Percentiles rank a stretch among this genome's conserved stretches.
Conservation (phyloP, 2,797 vertebrate genomes). For the Galaxias olidus region DNA sequence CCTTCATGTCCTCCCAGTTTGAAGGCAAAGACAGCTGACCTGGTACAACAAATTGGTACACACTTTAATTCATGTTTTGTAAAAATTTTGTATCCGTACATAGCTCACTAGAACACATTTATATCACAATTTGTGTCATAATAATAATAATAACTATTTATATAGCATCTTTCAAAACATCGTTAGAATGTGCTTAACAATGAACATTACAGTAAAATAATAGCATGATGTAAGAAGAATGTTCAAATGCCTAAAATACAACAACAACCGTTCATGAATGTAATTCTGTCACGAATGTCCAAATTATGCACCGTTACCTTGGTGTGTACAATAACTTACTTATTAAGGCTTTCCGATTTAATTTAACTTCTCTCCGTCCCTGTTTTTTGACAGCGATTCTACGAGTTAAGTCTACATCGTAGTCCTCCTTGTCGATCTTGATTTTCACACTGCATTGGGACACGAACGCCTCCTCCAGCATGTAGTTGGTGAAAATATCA, state of each 20-base stretch:
- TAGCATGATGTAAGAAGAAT: no score
- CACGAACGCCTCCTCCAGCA: conserved; percentile 76
- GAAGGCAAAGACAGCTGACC: conserved; percentile 32
- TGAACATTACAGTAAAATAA: not conserved
- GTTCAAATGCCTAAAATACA: no score
- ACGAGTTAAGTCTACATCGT: conserved; percentile 30
- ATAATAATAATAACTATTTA: no score
- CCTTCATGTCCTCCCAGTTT: conserved; percentile 67
- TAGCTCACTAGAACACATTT: no score
- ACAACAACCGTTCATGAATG: no score
- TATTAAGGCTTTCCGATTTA: conserved; percentile 53
- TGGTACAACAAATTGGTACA: conserved; percentile 1
- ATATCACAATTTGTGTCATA: no score
- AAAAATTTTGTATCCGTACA: no score
- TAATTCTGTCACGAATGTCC: no score
- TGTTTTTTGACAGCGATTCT: conserved; percentile 12
- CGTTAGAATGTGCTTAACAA: no score
- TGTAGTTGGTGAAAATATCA: conserved; percentile 73
- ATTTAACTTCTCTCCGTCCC: not conserved
- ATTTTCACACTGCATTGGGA: conserved; percentile 30
- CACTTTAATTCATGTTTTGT: no score
- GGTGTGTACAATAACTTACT: conserved; percentile 34
- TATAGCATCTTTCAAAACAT: no score
- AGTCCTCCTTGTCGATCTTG: conserved; percentile 57
- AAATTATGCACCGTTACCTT: no score